Percentiles rank a stretch among this genome's conserved stretches.
Conservation (phyloP, 2,797 vertebrate genomes). For the Anolis apletophallus region DNA sequence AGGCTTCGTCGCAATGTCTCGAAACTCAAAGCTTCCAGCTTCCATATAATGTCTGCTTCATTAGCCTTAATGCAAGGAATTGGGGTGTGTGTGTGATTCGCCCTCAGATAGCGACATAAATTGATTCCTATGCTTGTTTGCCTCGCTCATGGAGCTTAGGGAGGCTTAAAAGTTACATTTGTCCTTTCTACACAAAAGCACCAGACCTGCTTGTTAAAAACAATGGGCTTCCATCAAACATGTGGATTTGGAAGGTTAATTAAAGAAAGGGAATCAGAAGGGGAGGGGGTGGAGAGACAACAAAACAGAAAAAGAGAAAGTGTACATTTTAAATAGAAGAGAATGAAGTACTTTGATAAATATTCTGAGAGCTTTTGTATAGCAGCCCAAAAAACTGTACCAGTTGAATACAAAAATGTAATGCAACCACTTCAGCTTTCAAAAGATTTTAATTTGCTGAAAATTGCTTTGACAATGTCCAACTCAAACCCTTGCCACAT, state of each 20-base stretch:
- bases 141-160: neutral
- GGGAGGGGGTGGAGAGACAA: too few relatives aligned
- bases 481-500: neutral
- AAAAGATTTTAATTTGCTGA: slow-evolving; percentile 34
- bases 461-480: slow-evolving; percentile 10
- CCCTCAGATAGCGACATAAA: neutral
- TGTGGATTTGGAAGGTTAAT: neutral
- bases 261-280: neutral
- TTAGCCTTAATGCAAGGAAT: neutral
- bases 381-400: neutral
- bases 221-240: neutral
- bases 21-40: neutral
- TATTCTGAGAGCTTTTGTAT: slow-evolving; percentile 5
- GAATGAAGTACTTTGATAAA: neutral
- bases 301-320: neutral
- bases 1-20: neutral
- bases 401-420: neutral
- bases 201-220: neutral
- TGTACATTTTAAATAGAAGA: neutral
- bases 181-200: neutral
- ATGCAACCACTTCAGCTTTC: neutral
- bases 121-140: neutral
- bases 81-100: neutral
- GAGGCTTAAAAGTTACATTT: neutral
- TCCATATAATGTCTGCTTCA: neutral